phyloP scores from a whole-genome alignment of 2,888 invertebrate species.

The Iselma pallidipennis region DNA sequence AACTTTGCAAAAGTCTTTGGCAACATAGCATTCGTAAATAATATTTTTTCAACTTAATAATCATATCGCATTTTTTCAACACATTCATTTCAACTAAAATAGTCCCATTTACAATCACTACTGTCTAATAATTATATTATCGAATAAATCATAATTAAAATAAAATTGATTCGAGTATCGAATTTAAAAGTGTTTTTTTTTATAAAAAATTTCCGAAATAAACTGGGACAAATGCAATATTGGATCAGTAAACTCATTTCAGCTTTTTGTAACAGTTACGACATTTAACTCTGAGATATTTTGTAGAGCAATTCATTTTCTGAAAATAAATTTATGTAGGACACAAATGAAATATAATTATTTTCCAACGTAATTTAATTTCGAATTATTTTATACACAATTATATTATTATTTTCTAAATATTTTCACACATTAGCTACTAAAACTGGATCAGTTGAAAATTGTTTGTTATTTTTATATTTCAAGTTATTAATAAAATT shows the following conservation, averaged over 20 bases:
- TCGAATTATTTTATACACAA: not conserved
- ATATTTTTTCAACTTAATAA: conserved; percentile 35
- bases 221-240: not conserved
- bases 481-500: conserved; percentile 21
- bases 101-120: not conserved
- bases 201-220: conserved; percentile 11
- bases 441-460: conserved; percentile 20
- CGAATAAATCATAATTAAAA: not conserved
- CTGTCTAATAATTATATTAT: not conserved
- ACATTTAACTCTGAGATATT: conserved; percentile 13
- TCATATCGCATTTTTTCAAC: conserved; percentile 26
- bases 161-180: not conserved
- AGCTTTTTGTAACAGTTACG: conserved; percentile 10
- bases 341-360: conserved; percentile 13
- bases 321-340: conserved; percentile 32
- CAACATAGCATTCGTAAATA: conserved; percentile 38
- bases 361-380: not conserved
- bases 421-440: conserved; percentile 6
- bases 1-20: conserved; percentile 40
- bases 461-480: conserved; percentile 25
- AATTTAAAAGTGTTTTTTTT: conserved; percentile 11
- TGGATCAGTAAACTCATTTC: conserved; percentile 16
- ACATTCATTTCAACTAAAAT: conserved; percentile 15
- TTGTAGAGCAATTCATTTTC: conserved; percentile 27
- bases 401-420: not conserved